Percentiles rank a stretch among this genome's conserved stretches.
Conservation (phyloP, 2,113 vertebrate genomes). For the Fregetta grallaria region DNA sequence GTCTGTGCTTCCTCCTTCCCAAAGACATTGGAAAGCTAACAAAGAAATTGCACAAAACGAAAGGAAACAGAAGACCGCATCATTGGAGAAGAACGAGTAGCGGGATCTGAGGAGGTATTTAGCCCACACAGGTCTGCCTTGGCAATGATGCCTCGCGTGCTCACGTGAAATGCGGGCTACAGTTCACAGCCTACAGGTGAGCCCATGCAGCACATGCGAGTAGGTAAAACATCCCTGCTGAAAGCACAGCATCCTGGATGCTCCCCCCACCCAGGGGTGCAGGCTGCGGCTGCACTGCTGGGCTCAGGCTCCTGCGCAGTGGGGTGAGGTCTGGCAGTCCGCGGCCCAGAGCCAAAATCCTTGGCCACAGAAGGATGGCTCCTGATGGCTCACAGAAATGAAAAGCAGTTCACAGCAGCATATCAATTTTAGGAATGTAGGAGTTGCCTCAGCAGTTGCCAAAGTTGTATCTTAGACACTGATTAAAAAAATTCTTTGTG, state of each 20-base stretch:
- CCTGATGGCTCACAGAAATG: rapidly evolving
- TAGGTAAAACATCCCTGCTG: not conserved
- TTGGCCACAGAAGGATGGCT: rapidly evolving
- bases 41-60: not conserved
- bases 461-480: not conserved
- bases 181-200: not conserved
- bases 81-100: rapidly evolving
- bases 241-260: not conserved
- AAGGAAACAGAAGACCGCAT: not conserved
- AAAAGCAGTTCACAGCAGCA: not conserved
- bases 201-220: rapidly evolving
- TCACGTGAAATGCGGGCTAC: not conserved
- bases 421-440: not conserved
- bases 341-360: not conserved
- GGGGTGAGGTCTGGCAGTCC: not conserved
- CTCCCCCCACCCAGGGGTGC: rapidly evolving
- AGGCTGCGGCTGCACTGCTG: rapidly evolving
- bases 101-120: not conserved
- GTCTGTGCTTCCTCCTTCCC: not conserved
- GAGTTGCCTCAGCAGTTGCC: not conserved
- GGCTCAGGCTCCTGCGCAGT: not conserved
- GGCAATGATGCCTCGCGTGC: rapidly evolving
- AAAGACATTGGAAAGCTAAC: not conserved
- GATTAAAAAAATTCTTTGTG: not conserved
- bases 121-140: rapidly evolving